Conservation (phyloP, 2,113 vertebrate genomes). For the Genyomyrus donnyi region DNA sequence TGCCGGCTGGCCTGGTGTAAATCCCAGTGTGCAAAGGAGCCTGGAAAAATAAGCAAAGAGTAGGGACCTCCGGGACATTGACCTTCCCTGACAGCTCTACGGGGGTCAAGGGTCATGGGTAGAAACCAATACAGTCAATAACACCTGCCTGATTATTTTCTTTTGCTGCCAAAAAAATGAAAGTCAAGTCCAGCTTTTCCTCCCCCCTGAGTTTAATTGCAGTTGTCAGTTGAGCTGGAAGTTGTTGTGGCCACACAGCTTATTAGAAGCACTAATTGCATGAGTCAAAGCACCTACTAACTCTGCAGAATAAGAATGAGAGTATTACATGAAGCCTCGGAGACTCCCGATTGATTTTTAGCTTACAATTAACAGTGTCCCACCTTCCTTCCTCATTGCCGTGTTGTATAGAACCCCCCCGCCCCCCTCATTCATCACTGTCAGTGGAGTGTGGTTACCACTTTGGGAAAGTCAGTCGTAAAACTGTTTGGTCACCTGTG, state of each 20-base stretch:
- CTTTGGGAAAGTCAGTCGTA: not conserved
- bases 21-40: not conserved
- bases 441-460: not conserved
- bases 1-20: not conserved
- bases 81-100: not conserved
- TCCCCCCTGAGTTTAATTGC: not conserved
- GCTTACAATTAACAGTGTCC: not conserved
- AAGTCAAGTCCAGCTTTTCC: not conserved
- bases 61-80: not conserved
- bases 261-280: constrained; percentile 19
- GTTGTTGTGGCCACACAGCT: constrained; percentile 23
- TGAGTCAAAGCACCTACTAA: not conserved
- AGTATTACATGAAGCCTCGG: not conserved
- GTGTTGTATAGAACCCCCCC: not conserved
- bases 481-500: constrained; percentile 2
- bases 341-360: not conserved
- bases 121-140: not conserved
- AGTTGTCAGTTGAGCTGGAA: not conserved
- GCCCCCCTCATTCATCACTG: not conserved
- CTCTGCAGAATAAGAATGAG: not conserved
- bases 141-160: constrained; percentile 4
- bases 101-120: not conserved
- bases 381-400: not conserved
- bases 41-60: not conserved
- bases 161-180: not conserved